Evolutionary conservation across 2,888 invertebrate species (phyloP).

Genomic region (Trichogramma dendrolimi): DNA sequence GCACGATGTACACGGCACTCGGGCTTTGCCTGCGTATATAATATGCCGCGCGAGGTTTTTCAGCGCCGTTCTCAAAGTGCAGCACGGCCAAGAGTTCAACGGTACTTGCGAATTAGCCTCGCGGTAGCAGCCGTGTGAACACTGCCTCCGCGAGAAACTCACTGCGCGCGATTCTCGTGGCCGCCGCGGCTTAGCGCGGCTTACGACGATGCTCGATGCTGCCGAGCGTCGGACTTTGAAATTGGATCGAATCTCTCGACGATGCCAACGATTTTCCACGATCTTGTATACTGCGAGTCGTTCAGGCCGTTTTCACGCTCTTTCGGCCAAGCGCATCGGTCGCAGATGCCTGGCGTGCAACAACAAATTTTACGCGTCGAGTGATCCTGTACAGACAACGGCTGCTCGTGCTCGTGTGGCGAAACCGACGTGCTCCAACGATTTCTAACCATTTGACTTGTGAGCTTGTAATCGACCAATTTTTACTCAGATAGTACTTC

Average conservation of each 20-base stretch:
- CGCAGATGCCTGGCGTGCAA: too few relatives aligned
- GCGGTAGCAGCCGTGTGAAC: slow-evolving; percentile 22
- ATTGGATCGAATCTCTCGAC: slow-evolving; percentile 20
- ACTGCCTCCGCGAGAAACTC: not conserved
- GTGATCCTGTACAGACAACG: too few relatives aligned
- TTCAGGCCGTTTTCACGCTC: not conserved
- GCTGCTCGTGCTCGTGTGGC: too few relatives aligned
- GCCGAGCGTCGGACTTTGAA: slow-evolving; percentile 26
- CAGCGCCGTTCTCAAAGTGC: slow-evolving; percentile 4
- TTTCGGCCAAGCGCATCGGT: not conserved
- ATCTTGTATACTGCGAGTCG: not conserved
- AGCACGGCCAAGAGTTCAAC: slow-evolving; percentile 20
- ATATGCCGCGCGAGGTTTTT: slow-evolving; percentile 11
- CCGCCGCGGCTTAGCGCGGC: not conserved
- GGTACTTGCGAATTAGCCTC: slow-evolving; percentile 17
- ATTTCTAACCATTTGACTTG: too few relatives aligned
- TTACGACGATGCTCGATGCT: not conserved
- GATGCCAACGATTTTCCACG: slow-evolving; percentile 2
- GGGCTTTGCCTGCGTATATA: too few relatives aligned
- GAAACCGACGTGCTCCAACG: too few relatives aligned
- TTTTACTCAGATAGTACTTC: too few relatives aligned
- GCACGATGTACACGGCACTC: too few relatives aligned
- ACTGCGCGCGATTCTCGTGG: not conserved
- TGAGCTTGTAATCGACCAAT: too few relatives aligned
- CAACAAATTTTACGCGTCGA: too few relatives aligned